Evolutionary conservation across 2,797 vertebrate species (phyloP).

Genomic region (Oreochromis mossambicus): DNA sequence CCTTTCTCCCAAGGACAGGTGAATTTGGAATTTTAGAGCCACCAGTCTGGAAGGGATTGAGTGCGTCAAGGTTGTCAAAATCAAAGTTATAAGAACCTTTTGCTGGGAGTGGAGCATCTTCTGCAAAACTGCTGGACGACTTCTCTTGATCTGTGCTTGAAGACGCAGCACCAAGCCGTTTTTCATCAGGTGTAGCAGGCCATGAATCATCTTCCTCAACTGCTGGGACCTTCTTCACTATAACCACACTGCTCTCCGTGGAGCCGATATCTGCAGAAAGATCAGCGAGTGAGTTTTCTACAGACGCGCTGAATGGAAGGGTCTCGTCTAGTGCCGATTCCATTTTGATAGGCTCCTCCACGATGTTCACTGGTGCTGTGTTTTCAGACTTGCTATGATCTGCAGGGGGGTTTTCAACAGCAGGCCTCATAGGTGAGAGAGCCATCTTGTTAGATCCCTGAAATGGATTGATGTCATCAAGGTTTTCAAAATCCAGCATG

Average conservation of each 20-base stretch:
- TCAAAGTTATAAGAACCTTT: constrained; percentile 62
- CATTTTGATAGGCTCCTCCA: constrained; percentile 15
- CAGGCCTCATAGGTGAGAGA: constrained; percentile 48
- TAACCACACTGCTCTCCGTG: constrained; percentile 72
- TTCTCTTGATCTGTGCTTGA: background rate
- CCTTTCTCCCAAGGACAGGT: constrained; percentile 30
- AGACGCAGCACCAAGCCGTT: background rate
- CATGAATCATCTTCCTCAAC: background rate
- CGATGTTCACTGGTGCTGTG: background rate
- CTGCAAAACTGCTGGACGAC: constrained; percentile 3
- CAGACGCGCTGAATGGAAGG: constrained; percentile 61
- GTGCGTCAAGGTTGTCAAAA: constrained; percentile 58
- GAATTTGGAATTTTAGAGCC: constrained; percentile 67
- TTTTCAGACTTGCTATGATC: background rate
- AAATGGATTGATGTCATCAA: constrained; percentile 67
- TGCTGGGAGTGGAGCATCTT: constrained; percentile 50
- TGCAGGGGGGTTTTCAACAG: background rate
- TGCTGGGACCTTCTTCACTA: constrained; percentile 18
- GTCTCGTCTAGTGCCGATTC: constrained; percentile 69
- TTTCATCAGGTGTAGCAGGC: constrained; percentile 19
- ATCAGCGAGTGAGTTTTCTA: constrained; percentile 71
- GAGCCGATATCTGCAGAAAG: constrained; percentile 52
- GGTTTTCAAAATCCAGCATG: constrained; percentile 70
- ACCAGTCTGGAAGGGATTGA: constrained; percentile 67
- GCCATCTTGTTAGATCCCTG: constrained; percentile 45